These are phyloP conservation scores for Heteronetta atricapilla DNA, from an alignment of 2,113 vertebrate species.

Conservation along the genomic window DNA sequence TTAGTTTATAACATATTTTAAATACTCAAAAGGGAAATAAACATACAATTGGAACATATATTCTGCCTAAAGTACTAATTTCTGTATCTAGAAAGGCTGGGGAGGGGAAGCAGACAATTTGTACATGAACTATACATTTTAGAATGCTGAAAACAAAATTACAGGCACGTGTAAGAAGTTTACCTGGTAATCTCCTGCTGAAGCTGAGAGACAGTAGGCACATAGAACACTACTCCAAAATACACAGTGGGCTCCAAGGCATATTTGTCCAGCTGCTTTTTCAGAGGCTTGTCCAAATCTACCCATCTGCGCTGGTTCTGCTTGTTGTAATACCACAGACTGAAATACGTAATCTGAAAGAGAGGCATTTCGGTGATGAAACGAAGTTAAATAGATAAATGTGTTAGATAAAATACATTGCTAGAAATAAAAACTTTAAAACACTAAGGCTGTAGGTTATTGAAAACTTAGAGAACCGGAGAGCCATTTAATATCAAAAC, in stretches of 20 bases:
- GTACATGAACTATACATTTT: neutral
- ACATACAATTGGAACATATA: neutral
- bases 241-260: slow-evolving; percentile 94
- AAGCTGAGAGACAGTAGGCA: slow-evolving; percentile 89
- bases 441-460: neutral
- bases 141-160: neutral
- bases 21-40: neutral
- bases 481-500: neutral
- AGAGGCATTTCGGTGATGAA: neutral
- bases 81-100: neutral
- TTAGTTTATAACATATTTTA: neutral
- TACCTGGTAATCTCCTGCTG: slow-evolving; percentile 98
- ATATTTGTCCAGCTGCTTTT: slow-evolving; percentile 98
- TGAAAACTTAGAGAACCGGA: neutral
- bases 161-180: neutral
- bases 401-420: neutral
- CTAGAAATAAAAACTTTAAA: neutral
- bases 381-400: neutral
- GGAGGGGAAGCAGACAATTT: neutral
- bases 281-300: slow-evolving; percentile 95
- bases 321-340: slow-evolving; percentile 98
- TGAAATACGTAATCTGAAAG: slow-evolving; percentile 93
- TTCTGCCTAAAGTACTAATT: neutral
- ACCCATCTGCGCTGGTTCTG: slow-evolving; percentile 97
- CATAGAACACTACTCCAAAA: slow-evolving; percentile 96